phyloP scores from a whole-genome alignment of 2,888 invertebrate species.

The Lepidochitona cinerea region DNA sequence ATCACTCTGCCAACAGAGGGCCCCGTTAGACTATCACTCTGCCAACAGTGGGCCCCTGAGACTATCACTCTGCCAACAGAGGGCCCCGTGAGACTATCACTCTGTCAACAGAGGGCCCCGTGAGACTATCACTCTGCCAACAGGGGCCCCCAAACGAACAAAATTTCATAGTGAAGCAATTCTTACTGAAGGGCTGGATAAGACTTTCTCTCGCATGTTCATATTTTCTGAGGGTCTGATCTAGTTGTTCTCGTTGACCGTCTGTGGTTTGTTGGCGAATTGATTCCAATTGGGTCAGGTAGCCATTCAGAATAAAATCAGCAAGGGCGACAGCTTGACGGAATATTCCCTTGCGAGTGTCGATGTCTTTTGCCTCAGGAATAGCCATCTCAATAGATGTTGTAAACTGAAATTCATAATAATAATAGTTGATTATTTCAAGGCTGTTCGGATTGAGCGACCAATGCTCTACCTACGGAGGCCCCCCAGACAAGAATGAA shows the following conservation, averaged over 20 bases:
- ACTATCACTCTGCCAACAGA: too few relatives aligned
- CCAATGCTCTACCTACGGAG: too few relatives aligned
- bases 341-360: conserved; percentile 76
- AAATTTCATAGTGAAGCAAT: background rate
- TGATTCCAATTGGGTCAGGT: conserved; percentile 78
- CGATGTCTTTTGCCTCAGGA: conserved; percentile 74
- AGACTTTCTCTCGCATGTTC: conserved; percentile 73
- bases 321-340: conserved; percentile 81
- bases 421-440: too few relatives aligned
- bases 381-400: conserved; percentile 64
- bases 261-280: conserved; percentile 39
- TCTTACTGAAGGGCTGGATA: conserved; percentile 68
- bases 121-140: background rate
- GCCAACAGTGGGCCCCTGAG: too few relatives aligned
- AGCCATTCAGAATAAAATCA: conserved; percentile 82
- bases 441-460: too few relatives aligned
- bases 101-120: too few relatives aligned
- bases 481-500: too few relatives aligned
- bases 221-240: conserved; percentile 76
- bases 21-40: too few relatives aligned
- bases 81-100: too few relatives aligned
- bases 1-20: too few relatives aligned
- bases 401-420: conserved; percentile 60
- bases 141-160: background rate
- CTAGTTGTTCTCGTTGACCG: conserved; percentile 23